These are phyloP conservation scores for Peromyscus melanophrys DNA, from an alignment of 2,797 vertebrate genomes.

Conservation along the genomic window DNA sequence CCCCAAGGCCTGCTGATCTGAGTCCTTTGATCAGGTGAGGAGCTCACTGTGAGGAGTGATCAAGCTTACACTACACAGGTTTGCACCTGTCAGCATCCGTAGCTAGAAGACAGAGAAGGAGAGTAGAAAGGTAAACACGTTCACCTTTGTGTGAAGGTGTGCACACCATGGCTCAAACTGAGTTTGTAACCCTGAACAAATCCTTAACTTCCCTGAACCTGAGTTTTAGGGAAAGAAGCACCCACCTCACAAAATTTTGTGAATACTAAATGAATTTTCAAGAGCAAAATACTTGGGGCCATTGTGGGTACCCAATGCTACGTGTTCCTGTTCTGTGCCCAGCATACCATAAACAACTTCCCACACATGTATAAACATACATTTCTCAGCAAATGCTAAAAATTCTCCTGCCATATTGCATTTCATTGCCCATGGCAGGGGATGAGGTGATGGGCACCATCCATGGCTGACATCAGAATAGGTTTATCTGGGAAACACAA, in stretches of 20 bases:
- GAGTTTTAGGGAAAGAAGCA: background rate
- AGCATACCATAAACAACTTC: background rate
- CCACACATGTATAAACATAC: background rate
- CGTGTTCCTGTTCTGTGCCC: background rate
- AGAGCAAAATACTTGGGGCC: background rate
- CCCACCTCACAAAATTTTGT: background rate
- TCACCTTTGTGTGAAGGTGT: background rate
- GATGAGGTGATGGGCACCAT: background rate
- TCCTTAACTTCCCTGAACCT: background rate
- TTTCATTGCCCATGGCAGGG: background rate
- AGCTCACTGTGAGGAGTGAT: background rate
- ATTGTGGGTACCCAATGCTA: background rate
- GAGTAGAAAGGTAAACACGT: background rate
- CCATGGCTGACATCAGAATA: background rate
- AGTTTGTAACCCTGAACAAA: background rate
- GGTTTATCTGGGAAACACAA: conserved; percentile 6
- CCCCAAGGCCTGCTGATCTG: background rate
- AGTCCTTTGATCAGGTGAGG: background rate
- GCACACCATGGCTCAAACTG: background rate
- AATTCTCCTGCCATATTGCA: background rate
- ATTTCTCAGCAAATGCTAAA: conserved; percentile 20
- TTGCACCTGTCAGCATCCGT: background rate
- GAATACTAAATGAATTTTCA: background rate
- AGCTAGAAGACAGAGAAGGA: background rate
- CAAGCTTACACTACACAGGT: background rate